These are phyloP conservation scores for Thaumetopoea pityocampa DNA, from an alignment of 1,140 invertebrate genomes.

Conservation along the genomic window DNA sequence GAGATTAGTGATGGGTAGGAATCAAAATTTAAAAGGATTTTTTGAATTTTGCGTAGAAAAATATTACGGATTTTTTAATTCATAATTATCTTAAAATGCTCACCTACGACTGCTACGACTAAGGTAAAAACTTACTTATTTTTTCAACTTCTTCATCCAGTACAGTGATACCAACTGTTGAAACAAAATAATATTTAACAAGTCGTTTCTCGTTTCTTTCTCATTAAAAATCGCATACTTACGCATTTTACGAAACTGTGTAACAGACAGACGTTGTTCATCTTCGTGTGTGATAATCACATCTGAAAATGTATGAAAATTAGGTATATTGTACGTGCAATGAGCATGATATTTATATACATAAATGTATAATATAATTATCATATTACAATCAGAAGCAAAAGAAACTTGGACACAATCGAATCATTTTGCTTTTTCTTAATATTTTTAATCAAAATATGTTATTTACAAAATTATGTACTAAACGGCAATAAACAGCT, in stretches of 20 bases:
- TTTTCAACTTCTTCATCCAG: constrained; percentile 55
- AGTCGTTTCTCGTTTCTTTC: too few relatives aligned
- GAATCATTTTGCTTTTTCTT: too few relatives aligned
- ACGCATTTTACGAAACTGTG: constrained; percentile 36
- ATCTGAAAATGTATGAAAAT: too few relatives aligned
- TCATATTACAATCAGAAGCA: too few relatives aligned
- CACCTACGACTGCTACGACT: neutral
- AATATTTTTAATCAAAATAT: too few relatives aligned
- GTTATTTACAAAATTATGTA: too few relatives aligned
- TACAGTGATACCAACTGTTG: constrained; percentile 34
- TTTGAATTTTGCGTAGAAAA: neutral
- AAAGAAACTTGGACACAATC: too few relatives aligned
- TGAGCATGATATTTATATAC: too few relatives aligned
- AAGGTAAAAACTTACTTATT: constrained; percentile 39
- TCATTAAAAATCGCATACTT: constrained; percentile 22
- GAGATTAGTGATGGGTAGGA: too few relatives aligned
- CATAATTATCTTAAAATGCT: neutral
- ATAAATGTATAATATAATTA: too few relatives aligned
- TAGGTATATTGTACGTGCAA: too few relatives aligned
- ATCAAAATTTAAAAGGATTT: neutral
- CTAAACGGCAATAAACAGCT: too few relatives aligned
- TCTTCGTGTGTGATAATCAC: neutral
- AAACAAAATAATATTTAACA: neutral
- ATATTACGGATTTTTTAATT: neutral
- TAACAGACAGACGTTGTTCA: neutral